Evolutionary conservation across 2,888 invertebrate genomes (phyloP).

Genomic region (Lordiphosa andalusiaca): DNA sequence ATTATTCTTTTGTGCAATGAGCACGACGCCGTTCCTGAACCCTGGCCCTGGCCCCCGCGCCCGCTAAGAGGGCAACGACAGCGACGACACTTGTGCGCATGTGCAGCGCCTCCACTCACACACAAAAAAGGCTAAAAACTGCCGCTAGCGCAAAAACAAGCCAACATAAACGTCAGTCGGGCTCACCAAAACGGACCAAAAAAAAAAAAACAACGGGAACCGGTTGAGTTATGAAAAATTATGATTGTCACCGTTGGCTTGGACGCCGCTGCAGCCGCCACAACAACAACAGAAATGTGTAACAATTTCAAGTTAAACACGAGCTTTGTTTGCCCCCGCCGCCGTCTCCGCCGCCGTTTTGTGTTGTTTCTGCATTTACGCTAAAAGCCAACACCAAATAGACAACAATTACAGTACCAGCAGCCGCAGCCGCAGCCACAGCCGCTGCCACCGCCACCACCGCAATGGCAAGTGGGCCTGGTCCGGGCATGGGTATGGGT

Average conservation of each 20-base stretch:
- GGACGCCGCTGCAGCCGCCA: slow-evolving; percentile 17
- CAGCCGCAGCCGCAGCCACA: slow-evolving; percentile 23
- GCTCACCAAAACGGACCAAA: slow-evolving; percentile 50
- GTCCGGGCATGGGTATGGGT: too few relatives aligned
- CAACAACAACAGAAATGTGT: slow-evolving; percentile 47
- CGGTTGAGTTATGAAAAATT: slow-evolving; percentile 73
- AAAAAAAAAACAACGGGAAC: slow-evolving; percentile 29
- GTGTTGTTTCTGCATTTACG: slow-evolving; percentile 59
- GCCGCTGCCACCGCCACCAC: slow-evolving; percentile 22
- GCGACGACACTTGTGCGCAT: slow-evolving; percentile 67
- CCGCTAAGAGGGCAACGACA: slow-evolving; percentile 27
- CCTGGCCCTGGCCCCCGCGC: slow-evolving; percentile 15
- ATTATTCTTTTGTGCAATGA: slow-evolving; percentile 75
- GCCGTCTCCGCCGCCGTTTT: slow-evolving; percentile 15
- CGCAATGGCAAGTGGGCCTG: slow-evolving; percentile 51
- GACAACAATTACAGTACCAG: slow-evolving; percentile 67
- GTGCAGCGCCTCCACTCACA: slow-evolving; percentile 37
- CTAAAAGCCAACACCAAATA: slow-evolving; percentile 71
- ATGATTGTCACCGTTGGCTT: slow-evolving; percentile 68
- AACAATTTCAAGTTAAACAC: slow-evolving; percentile 72
- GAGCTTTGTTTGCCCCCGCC: slow-evolving; percentile 42
- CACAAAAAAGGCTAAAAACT: slow-evolving; percentile 45
- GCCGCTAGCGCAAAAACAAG: slow-evolving; percentile 57
- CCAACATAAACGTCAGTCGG: slow-evolving; percentile 63
- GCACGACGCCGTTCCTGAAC: slow-evolving; percentile 45